Evolutionary conservation across 2,888 invertebrate species (phyloP).

Genomic region (Brachyopa scutellaris): DNA sequence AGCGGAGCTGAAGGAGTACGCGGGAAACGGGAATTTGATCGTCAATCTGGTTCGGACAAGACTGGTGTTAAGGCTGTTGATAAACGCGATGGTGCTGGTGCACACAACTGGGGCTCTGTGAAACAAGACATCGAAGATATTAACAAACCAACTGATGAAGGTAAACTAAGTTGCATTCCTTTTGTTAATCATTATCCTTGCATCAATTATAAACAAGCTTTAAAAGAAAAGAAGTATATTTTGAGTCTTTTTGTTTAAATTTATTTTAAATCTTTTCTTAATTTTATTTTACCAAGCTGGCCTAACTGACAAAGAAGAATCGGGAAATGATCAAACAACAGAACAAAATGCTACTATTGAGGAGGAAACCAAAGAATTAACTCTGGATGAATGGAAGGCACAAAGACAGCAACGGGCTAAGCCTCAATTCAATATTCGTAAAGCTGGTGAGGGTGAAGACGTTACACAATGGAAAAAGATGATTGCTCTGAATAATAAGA

Average conservation of each 20-base stretch:
- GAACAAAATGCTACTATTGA: conserved; percentile 82
- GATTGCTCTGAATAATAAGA: conserved; percentile 88
- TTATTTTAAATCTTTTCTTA: neutral
- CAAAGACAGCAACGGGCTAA: conserved; percentile 90
- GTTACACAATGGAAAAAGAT: conserved; percentile 95
- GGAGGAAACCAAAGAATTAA: conserved; percentile 92
- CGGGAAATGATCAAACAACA: conserved; percentile 79
- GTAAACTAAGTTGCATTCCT: conserved; percentile 44
- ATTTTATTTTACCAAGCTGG: conserved; percentile 41
- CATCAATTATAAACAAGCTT: too few relatives aligned
- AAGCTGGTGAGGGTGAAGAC: conserved; percentile 97
- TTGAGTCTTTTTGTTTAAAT: too few relatives aligned
- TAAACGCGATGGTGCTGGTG: conserved; percentile 96
- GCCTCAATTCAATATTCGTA: conserved; percentile 94
- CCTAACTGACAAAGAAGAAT: conserved; percentile 79
- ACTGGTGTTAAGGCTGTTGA: conserved; percentile 96
- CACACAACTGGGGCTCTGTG: conserved; percentile 97
- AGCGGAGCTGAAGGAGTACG: conserved; percentile 82
- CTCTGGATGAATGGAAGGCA: conserved; percentile 97
- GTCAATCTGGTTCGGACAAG: conserved; percentile 97
- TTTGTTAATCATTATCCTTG: too few relatives aligned
- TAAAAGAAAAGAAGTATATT: too few relatives aligned
- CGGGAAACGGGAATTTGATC: conserved; percentile 96
- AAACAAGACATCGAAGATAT: conserved; percentile 92
- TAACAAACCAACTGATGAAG: conserved; percentile 77